A percentile compares a stretch with the other conserved stretches of the same genome.
Conservation (phyloP, 2,113 vertebrate species). For the Cheilinus undulatus region DNA sequence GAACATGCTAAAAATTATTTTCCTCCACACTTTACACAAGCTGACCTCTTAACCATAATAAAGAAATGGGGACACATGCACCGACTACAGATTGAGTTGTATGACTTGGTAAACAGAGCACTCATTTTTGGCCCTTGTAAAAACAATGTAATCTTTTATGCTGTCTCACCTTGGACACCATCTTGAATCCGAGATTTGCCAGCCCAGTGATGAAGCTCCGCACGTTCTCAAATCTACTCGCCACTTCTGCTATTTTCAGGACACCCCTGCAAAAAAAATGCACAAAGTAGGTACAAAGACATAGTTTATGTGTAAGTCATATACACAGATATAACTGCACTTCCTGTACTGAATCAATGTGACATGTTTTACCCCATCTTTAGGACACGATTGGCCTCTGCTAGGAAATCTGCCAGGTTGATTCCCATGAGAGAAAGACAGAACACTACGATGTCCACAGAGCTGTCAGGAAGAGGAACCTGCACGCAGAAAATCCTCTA, state of each 20-base stretch:
- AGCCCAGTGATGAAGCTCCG: conserved; percentile 83
- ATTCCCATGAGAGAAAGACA: conserved; percentile 97
- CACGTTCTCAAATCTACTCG: conserved; percentile 90
- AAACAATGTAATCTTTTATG: neutral
- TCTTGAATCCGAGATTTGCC: conserved; percentile 88
- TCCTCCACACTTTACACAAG: no score
- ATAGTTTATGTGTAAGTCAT: neutral
- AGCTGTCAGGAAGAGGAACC: conserved; percentile 87
- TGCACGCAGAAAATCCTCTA: conserved; percentile 48
- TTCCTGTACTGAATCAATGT: neutral
- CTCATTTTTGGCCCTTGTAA: no score
- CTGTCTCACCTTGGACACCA: conserved; percentile 86
- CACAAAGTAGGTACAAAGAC: neutral
- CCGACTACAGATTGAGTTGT: no score
- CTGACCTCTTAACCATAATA: no score
- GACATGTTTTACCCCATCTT: conserved; percentile 83
- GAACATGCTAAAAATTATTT: no score
- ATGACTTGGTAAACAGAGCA: no score
- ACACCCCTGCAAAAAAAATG: conserved; percentile 83
- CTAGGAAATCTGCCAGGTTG: conserved; percentile 91
- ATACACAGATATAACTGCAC: neutral
- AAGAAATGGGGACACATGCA: no score
- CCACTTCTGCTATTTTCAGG: conserved; percentile 93
- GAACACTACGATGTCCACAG: conserved; percentile 92
- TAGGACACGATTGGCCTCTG: conserved; percentile 93